A percentile compares a stretch with the other conserved stretches of the same genome.
Evolutionary conservation across 2,888 invertebrate species (phyloP).

Genomic region (Argyresthia goedartella): DNA sequence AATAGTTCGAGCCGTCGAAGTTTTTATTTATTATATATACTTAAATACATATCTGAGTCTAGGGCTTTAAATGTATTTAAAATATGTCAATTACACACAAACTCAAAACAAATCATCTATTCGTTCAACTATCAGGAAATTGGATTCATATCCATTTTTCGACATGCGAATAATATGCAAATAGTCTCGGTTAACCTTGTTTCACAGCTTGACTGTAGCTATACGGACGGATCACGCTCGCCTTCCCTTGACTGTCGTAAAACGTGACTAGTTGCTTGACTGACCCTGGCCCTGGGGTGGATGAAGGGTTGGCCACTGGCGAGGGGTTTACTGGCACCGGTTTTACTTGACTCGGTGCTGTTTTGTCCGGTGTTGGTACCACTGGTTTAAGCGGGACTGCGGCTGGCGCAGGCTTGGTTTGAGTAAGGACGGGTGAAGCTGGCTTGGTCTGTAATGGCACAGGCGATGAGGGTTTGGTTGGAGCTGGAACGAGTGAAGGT

Average conservation of each 20-base stretch:
- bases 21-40: no score
- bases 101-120: no score
- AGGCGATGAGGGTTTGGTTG: constrained; percentile 6
- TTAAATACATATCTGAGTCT: no score
- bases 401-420: constrained; percentile 8
- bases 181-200: constrained; percentile 31
- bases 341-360: constrained; percentile 5
- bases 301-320: constrained; percentile 28
- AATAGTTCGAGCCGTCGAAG: no score
- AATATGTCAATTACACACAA: no score
- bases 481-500: constrained; percentile 14
- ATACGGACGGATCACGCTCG: constrained; percentile 51
- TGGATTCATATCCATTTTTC: no score
- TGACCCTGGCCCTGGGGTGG: constrained; percentile 53
- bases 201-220: constrained; percentile 60
- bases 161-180: no score
- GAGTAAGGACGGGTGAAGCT: no score
- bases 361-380: not conserved
- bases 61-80: no score
- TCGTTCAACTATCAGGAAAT: no score
- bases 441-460: constrained; percentile 1
- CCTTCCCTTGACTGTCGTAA: constrained; percentile 55
- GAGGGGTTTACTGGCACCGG: constrained; percentile 32
- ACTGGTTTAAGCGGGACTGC: constrained; percentile 4
- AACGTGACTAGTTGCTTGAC: constrained; percentile 51